phyloP scores from a whole-genome alignment of 2,797 vertebrate genomes.

The Poeciliopsis presidionis region DNA sequence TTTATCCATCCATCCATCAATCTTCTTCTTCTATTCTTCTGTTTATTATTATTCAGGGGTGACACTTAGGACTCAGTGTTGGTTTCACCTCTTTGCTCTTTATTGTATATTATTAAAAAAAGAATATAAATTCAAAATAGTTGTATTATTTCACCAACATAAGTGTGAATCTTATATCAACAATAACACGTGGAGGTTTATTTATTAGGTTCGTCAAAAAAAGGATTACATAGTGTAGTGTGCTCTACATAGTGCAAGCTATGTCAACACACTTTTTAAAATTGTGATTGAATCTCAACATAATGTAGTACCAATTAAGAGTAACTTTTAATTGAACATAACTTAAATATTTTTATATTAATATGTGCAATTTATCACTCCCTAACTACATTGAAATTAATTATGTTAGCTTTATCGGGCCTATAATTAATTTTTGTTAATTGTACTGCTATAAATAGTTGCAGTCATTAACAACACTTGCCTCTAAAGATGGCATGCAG shows the following conservation, averaged over 20 bases:
- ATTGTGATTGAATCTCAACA: no score
- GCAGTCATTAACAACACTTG: constrained; percentile 6
- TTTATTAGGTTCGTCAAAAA: neutral
- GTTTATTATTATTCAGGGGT: no score
- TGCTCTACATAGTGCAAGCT: neutral
- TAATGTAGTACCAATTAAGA: neutral
- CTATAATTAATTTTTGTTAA: constrained; percentile 9
- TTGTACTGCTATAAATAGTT: constrained; percentile 1
- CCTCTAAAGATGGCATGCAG: neutral
- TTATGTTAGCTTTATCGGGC: neutral
- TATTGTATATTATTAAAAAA: no score
- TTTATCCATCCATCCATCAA: no score
- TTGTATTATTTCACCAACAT: neutral
- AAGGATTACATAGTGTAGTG: neutral
- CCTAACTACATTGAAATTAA: neutral
- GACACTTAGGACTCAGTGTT: neutral
- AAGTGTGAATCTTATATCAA: neutral
- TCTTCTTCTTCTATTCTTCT: no score
- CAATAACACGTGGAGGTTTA: neutral
- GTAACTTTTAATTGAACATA: neutral
- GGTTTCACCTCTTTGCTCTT: neutral
- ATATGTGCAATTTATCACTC: constrained; percentile 1
- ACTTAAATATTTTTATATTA: constrained; percentile 1
- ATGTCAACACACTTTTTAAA: neutral
- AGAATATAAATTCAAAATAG: neutral